Evolutionary conservation across 2,888 invertebrate species (phyloP).

Genomic region (Tinea semifulvella): DNA sequence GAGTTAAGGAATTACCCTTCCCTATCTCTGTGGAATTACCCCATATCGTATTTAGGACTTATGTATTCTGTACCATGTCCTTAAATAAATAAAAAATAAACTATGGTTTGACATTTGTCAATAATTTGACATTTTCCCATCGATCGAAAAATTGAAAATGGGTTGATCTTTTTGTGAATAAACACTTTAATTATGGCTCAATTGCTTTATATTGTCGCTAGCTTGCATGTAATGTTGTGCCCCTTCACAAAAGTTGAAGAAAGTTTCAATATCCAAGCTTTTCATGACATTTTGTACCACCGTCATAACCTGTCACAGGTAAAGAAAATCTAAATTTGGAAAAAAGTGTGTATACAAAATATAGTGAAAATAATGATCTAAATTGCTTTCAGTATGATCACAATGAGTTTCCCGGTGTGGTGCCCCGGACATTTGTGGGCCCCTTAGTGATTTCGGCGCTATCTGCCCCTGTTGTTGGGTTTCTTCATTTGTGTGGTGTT

Average conservation of each 20-base stretch:
- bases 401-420: slow-evolving; percentile 96
- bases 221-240: slow-evolving; percentile 83
- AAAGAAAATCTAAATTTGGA: slow-evolving; percentile 59
- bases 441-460: slow-evolving; percentile 83
- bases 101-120: too few species aligned
- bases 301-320: slow-evolving; percentile 86
- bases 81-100: too few species aligned
- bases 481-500: slow-evolving; percentile 72
- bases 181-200: slow-evolving; percentile 69
- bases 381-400: slow-evolving; percentile 88
- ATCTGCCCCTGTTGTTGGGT: slow-evolving; percentile 77
- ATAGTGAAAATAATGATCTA: slow-evolving; percentile 21
- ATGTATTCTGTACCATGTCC: too few species aligned
- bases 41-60: too few species aligned
- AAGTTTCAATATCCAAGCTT: slow-evolving; percentile 98
- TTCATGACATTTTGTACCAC: slow-evolving; percentile 95
- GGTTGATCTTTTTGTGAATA: slow-evolving; percentile 29
- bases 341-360: slow-evolving; percentile 23
- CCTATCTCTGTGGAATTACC: too few species aligned
- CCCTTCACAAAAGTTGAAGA: slow-evolving; percentile 99
- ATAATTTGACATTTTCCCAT: too few species aligned
- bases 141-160: slow-evolving; percentile 26
- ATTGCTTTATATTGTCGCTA: slow-evolving; percentile 77
- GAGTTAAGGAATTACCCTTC: too few species aligned
- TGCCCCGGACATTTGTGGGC: slow-evolving; percentile 95